Conservation (phyloP, 2,888 invertebrate genomes). For the Epistrophe grossulariae region DNA sequence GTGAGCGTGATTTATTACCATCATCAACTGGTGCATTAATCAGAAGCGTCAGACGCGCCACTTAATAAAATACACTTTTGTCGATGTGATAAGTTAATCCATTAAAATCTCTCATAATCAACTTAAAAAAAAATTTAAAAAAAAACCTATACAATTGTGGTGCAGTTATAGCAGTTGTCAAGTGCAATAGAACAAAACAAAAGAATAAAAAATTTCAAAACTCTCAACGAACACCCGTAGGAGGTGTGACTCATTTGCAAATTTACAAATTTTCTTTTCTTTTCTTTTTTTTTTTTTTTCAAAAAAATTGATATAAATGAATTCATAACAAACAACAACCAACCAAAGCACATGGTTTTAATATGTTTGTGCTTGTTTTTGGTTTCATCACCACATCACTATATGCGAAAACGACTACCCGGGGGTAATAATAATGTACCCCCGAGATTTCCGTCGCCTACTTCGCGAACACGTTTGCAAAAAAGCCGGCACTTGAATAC, state of each 20-base stretch:
- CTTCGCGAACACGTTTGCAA: constrained; percentile 31
- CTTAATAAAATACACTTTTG: background rate
- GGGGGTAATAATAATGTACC: constrained; percentile 28
- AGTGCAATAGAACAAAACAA: constrained; percentile 3
- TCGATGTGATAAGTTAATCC: background rate
- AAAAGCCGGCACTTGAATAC: constrained; percentile 63
- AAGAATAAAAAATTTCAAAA: background rate
- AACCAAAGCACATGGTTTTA: constrained; percentile 46
- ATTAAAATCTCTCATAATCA: background rate
- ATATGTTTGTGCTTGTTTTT: constrained; percentile 10
- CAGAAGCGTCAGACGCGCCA: background rate
- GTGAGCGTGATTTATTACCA: background rate
- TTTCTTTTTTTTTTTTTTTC: background rate
- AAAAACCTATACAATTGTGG: background rate
- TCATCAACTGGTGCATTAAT: background rate
- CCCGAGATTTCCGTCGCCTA: constrained; percentile 35
- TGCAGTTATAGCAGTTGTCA: background rate
- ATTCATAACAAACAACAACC: constrained; percentile 14
- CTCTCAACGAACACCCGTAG: constrained; percentile 7
- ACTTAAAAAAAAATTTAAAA: background rate
- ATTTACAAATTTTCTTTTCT: background rate
- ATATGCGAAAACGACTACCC: background rate
- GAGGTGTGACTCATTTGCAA: constrained; percentile 27
- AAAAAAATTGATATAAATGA: constrained; percentile 34
- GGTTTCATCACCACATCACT: background rate